phyloP scores from a whole-genome alignment of 2,888 invertebrate genomes.

The Drosophila pseudotalamancana region DNA sequence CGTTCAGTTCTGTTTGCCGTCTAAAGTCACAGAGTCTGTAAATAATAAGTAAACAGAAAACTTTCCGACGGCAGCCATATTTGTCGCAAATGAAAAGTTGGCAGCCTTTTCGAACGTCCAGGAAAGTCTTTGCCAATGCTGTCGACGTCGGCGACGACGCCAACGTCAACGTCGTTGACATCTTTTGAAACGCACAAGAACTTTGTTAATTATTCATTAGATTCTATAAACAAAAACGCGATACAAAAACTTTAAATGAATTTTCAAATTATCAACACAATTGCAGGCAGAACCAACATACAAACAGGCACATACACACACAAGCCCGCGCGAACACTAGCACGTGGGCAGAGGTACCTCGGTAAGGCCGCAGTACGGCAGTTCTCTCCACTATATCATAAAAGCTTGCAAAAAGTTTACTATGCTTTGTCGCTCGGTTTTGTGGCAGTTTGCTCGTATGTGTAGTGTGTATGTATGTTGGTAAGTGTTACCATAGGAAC shows the following conservation, averaged over 20 bases:
- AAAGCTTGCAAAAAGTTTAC: slow-evolving; percentile 75
- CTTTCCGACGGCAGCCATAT: slow-evolving; percentile 73
- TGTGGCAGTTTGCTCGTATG: not conserved
- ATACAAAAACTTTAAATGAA: slow-evolving; percentile 82
- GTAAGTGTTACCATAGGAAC: slow-evolving; percentile 24
- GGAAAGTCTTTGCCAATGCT: slow-evolving; percentile 49
- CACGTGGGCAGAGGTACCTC: slow-evolving; percentile 57
- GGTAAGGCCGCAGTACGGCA: slow-evolving; percentile 28
- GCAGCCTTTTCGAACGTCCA: slow-evolving; percentile 61
- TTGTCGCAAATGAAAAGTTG: slow-evolving; percentile 78
- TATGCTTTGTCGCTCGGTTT: slow-evolving; percentile 53
- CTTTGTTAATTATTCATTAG: slow-evolving; percentile 80
- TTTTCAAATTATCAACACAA: slow-evolving; percentile 81
- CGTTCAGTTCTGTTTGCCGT: slow-evolving; percentile 44
- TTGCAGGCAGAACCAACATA: slow-evolving; percentile 74
- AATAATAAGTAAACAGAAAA: slow-evolving; percentile 77
- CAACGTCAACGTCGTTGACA: slow-evolving; percentile 55
- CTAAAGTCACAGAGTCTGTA: slow-evolving; percentile 67
- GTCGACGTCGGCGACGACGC: slow-evolving; percentile 28
- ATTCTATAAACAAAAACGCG: slow-evolving; percentile 81
- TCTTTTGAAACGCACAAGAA: slow-evolving; percentile 78
- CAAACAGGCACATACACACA: slow-evolving; percentile 12
- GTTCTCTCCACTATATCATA: slow-evolving; percentile 65
- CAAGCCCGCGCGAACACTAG: slow-evolving; percentile 16
- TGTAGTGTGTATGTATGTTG: slow-evolving; percentile 4